phyloP scores from a whole-genome alignment of 1,140 invertebrate species.

The Drosophila malerkotliana region DNA sequence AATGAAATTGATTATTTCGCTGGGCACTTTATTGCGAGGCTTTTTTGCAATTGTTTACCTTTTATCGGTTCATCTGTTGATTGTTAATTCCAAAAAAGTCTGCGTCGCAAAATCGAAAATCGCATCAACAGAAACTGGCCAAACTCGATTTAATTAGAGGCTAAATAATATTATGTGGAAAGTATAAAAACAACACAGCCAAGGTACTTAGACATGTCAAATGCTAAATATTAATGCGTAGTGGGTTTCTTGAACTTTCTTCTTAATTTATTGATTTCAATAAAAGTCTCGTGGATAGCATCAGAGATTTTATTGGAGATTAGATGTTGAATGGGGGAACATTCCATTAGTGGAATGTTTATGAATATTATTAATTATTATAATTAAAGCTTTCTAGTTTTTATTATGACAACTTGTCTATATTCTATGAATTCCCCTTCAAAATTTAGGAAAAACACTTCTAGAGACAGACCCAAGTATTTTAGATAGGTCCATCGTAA shows the following conservation, averaged over 20 bases:
- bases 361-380: slow-evolving; percentile 4
- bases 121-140: slow-evolving; percentile 42
- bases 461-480: too few relatives aligned
- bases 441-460: too few relatives aligned
- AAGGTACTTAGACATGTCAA: slow-evolving; percentile 45
- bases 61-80: slow-evolving; percentile 42
- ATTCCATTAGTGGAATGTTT: slow-evolving; percentile 3
- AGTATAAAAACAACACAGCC: slow-evolving; percentile 30
- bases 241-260: slow-evolving; percentile 37
- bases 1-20: slow-evolving; percentile 40
- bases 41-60: slow-evolving; percentile 40
- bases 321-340: background rate
- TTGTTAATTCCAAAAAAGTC: slow-evolving; percentile 31
- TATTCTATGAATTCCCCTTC: too few relatives aligned
- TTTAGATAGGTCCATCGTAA: too few relatives aligned
- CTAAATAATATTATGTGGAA: slow-evolving; percentile 52
- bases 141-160: slow-evolving; percentile 74
- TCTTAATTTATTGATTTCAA: slow-evolving; percentile 33
- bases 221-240: slow-evolving; percentile 46
- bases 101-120: slow-evolving; percentile 12
- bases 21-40: slow-evolving; percentile 19
- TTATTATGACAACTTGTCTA: background rate
- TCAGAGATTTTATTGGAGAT: slow-evolving; percentile 21
- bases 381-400: background rate
- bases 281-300: slow-evolving; percentile 21